Conservation (phyloP, 2,113 vertebrate species). For the Blennius ocellaris region DNA sequence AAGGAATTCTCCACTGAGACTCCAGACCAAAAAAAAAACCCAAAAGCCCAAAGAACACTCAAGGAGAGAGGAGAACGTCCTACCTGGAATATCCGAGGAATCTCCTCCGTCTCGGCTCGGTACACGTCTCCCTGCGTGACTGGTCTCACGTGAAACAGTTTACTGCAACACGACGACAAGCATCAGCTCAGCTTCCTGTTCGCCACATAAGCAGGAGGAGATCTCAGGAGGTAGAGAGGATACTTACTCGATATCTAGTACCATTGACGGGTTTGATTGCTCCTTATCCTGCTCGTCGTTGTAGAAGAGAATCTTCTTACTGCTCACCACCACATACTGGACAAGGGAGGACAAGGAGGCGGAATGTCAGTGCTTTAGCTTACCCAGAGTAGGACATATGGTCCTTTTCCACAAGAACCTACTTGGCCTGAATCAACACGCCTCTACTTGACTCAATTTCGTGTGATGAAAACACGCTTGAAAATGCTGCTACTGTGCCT, state of each 20-base stretch:
- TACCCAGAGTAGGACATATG: too few species aligned
- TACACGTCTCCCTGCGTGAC: slow-evolving; percentile 99
- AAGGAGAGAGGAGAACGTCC: background rate
- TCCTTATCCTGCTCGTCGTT: slow-evolving; percentile 98
- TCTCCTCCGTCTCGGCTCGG: slow-evolving; percentile 97
- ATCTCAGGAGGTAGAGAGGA: background rate
- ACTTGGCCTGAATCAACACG: too few species aligned
- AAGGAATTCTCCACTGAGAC: background rate
- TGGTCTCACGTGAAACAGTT: slow-evolving; percentile 97
- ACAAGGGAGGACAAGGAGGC: background rate
- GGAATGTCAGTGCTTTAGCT: too few species aligned
- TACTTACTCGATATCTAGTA: slow-evolving; percentile 99
- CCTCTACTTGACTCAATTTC: too few species aligned
- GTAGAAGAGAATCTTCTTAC: slow-evolving; percentile 99
- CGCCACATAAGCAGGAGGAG: background rate
- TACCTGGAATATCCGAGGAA: slow-evolving; percentile 99
- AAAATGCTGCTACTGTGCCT: too few species aligned
- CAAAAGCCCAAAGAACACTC: background rate
- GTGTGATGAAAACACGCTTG: too few species aligned
- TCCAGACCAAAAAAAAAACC: background rate
- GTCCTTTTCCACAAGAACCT: too few species aligned
- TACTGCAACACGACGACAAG: slow-evolving; percentile 79
- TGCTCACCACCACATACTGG: slow-evolving; percentile 99
- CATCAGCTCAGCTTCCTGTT: too few species aligned
- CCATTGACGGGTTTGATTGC: slow-evolving; percentile 97